phyloP scores from a whole-genome alignment of 2,888 invertebrate genomes.

The Ceramica pisi region DNA sequence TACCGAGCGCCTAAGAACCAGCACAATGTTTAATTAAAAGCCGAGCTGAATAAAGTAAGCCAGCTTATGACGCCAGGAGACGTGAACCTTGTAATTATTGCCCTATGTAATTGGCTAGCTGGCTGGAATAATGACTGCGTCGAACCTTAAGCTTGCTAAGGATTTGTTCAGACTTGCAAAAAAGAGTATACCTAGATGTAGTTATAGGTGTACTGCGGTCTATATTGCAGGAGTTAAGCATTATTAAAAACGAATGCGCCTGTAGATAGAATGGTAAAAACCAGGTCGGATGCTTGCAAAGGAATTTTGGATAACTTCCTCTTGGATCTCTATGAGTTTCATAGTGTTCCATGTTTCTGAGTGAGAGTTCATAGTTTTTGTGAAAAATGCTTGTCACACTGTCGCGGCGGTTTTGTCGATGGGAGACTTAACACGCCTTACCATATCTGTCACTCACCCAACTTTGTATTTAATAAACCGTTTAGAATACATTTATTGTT shows the following conservation, averaged over 20 bases:
- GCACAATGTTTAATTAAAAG: constrained; percentile 61
- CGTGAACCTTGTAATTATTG: constrained; percentile 36
- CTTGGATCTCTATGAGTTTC: neutral
- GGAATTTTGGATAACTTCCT: too few species aligned
- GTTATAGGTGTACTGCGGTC: too few species aligned
- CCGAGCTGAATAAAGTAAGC: constrained; percentile 53
- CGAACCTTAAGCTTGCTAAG: constrained; percentile 16
- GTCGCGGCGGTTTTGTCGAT: too few species aligned
- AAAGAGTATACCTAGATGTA: neutral
- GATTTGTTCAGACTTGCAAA: constrained; percentile 1
- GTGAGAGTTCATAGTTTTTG: too few species aligned
- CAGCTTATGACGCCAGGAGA: constrained; percentile 33
- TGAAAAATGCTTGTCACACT: too few species aligned
- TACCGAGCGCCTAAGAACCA: neutral
- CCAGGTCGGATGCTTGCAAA: too few species aligned
- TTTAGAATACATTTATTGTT: constrained; percentile 50
- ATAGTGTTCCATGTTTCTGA: too few species aligned
- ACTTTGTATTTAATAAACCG: constrained; percentile 41
- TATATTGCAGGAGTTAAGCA: too few species aligned
- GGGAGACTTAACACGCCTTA: too few species aligned
- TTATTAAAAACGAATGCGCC: too few species aligned
- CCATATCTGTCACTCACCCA: constrained; percentile 12
- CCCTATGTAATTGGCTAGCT: constrained; percentile 46
- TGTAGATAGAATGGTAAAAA: too few species aligned
- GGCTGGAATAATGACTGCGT: constrained; percentile 20